Base-by-base conservation (phyloP, 2,888 invertebrate species). In the Hanleya hanleyi region DNA sequence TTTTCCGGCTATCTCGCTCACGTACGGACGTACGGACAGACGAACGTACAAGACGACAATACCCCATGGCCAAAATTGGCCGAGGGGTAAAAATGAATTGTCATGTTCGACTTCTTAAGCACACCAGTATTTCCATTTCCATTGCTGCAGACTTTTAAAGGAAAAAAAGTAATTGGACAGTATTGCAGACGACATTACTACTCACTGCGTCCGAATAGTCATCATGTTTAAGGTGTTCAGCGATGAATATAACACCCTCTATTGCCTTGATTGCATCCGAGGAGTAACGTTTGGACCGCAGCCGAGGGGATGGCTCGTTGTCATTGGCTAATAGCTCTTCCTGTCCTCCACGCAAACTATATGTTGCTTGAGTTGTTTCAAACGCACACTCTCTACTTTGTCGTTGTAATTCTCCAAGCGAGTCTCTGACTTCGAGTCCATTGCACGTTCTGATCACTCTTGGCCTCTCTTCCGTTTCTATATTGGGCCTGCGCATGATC, bases 211-310 rank as follows among this genome's bases (percentile, higher is more conserved):
- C 73, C 47, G 75, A 74, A 3, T 75, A 68, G 47, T 99, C 98
- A 69, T 97, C 97, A 88, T 97, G 96, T 90, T 97, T 96, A 90
- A 99, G 97, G 91, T 99, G 97, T 90, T 98, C 97, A 12, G 98
- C 98, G 87, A 99, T 98, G 92, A 97, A 98, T 82, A 97, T 93
- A 69, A 99, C 97, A 78, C 98, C 97, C 90, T 97, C 95, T 78
- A 99, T 93, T 1, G 98, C 98, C 64, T 96, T 95, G 71, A 96
- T 93, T 29, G 98, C 95, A 87, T 97, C 97, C 1, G 96, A 95
- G 9, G 87, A 83, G 57, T 80, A 82, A 41, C 64, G 66, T 26
- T 74, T 15, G 61, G 57, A 32, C 18, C 65, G 35, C 61, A 75
- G 15, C 9, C 47, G 32, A n/a, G 67, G 62, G 1, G 71, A 75